Percentiles rank a stretch among this genome's conserved stretches.
phyloP scores from a whole-genome alignment of 2,113 vertebrate genomes.

The Hepsetus odoe region DNA sequence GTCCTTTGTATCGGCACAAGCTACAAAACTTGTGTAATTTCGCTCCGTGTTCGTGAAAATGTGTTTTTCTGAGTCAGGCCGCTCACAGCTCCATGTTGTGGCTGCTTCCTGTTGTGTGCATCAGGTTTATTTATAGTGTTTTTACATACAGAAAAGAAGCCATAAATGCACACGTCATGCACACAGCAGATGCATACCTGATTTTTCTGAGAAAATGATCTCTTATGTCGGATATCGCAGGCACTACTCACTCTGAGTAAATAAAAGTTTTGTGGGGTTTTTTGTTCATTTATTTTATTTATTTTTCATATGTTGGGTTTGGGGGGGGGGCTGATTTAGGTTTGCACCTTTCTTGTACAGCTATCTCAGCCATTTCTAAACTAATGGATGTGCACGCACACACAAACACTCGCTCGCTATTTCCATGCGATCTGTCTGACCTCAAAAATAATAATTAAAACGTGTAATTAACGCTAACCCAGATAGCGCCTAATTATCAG shows the following conservation, averaged over 20 bases:
- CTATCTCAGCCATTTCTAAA: conserved; percentile 26
- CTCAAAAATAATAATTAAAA: conserved; percentile 70
- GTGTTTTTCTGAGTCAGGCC: conserved; percentile 67
- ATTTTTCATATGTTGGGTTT: too few species aligned
- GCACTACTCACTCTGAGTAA: background rate
- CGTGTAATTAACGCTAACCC: conserved; percentile 75
- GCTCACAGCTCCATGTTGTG: conserved; percentile 62
- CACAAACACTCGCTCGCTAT: conserved; percentile 58
- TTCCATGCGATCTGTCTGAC: conserved; percentile 54
- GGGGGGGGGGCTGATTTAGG: too few species aligned
- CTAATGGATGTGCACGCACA: conserved; percentile 18
- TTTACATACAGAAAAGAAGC: conserved; percentile 38
- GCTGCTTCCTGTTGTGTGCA: conserved; percentile 67
- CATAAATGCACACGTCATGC: background rate
- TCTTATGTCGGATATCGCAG: background rate
- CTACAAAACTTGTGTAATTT: conserved; percentile 20
- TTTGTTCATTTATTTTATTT: too few species aligned
- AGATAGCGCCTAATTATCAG: conserved; percentile 71
- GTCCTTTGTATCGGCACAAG: background rate
- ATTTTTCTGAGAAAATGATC: background rate
- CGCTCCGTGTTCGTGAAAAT: conserved; percentile 48
- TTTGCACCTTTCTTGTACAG: too few species aligned
- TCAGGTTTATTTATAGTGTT: conserved; percentile 42
- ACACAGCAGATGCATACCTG: background rate
- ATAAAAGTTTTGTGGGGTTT: background rate